phyloP scores from a whole-genome alignment of 2,888 invertebrate genomes.

The Smittia sp. region DNA sequence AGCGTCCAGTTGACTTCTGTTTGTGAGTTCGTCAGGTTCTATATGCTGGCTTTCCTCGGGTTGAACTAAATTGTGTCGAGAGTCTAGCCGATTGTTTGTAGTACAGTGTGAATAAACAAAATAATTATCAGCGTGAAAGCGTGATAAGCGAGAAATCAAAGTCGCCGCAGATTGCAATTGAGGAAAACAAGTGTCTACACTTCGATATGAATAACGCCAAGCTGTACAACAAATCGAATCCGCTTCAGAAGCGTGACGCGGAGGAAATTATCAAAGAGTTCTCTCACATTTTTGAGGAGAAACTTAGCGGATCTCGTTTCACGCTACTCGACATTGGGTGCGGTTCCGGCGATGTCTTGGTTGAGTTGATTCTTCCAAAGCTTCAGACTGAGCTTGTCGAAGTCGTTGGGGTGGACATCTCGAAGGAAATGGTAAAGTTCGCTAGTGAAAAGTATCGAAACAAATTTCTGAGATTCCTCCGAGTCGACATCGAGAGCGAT shows the following conservation, averaged over 20 bases:
- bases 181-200: too few relatives aligned
- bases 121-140: too few relatives aligned
- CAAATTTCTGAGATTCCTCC: conserved; percentile 50
- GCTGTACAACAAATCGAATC: conserved; percentile 66
- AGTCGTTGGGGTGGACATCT: conserved; percentile 67
- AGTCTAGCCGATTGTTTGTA: too few relatives aligned
- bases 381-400: conserved; percentile 58
- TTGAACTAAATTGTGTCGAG: too few relatives aligned
- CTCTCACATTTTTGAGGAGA: conserved; percentile 59
- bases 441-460: conserved; percentile 59
- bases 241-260: conserved; percentile 66
- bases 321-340: conserved; percentile 70
- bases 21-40: not conserved
- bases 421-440: conserved; percentile 66
- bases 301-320: conserved; percentile 53
- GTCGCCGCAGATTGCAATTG: too few relatives aligned
- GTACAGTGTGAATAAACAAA: too few relatives aligned
- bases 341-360: conserved; percentile 69
- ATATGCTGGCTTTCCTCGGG: not conserved
- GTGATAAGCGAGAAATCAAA: too few relatives aligned
- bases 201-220: conserved; percentile 62
- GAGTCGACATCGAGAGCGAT: conserved; percentile 43
- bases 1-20: not conserved
- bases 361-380: conserved; percentile 61
- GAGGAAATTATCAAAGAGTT: conserved; percentile 64